Evolutionary conservation across 2,113 vertebrate species (phyloP).

Genomic region (Stomatorhinus ivindoensis): DNA sequence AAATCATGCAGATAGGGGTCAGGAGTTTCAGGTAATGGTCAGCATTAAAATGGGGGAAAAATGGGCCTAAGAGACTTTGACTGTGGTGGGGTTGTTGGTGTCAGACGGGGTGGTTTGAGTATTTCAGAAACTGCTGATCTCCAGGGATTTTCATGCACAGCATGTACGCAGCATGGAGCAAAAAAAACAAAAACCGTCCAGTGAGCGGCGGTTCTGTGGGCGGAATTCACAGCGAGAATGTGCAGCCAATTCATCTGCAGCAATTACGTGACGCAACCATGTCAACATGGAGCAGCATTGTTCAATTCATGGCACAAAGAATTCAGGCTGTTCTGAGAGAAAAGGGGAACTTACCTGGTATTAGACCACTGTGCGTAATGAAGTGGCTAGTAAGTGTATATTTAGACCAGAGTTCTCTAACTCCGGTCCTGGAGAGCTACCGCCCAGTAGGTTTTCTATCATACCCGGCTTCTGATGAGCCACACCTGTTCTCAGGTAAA

Average conservation of each 20-base stretch:
- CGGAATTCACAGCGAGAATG: neutral
- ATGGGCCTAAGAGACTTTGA: neutral
- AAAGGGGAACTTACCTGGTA: neutral
- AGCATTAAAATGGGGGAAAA: neutral
- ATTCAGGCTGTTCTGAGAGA: neutral
- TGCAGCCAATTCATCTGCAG: neutral
- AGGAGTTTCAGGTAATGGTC: neutral
- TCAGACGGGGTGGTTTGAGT: neutral
- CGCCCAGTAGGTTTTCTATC: too few relatives aligned
- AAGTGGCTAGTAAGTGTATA: neutral
- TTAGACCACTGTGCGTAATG: neutral
- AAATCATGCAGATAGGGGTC: neutral
- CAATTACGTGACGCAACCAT: neutral
- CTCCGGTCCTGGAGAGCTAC: too few relatives aligned
- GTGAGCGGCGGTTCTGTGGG: neutral
- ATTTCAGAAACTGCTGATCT: neutral
- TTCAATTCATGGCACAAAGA: neutral
- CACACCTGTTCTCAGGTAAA: too few relatives aligned
- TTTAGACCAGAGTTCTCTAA: too few relatives aligned
- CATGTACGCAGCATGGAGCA: neutral
- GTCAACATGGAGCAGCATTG: neutral
- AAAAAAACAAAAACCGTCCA: neutral
- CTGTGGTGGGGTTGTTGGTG: neutral
- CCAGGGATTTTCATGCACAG: neutral
- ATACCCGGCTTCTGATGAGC: too few relatives aligned